These are phyloP conservation scores for Congeria kusceri DNA, from an alignment of 2,888 invertebrate species.

Conservation along the genomic window DNA sequence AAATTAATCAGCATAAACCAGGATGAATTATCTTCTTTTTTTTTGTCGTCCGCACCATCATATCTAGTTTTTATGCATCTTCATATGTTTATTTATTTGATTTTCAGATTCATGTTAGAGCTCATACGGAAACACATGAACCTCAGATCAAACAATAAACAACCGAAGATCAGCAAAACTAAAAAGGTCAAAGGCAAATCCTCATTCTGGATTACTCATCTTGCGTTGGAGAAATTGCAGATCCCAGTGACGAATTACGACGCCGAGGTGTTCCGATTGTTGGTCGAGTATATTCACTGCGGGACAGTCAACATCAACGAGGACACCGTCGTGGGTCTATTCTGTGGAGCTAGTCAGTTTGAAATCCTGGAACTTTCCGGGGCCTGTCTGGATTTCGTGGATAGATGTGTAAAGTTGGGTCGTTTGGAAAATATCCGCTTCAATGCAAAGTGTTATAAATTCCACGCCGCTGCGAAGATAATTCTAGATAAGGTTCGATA, in stretches of 20 bases:
- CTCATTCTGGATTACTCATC: background rate
- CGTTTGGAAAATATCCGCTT: slow-evolving; percentile 14
- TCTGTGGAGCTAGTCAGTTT: slow-evolving; percentile 45
- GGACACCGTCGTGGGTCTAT: slow-evolving; percentile 40
- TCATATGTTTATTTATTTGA: background rate
- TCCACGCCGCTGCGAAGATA: slow-evolving; percentile 25
- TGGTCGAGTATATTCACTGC: too few relatives aligned
- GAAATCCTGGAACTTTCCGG: slow-evolving; percentile 26
- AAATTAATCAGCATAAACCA: too few relatives aligned
- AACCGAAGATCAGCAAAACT: slow-evolving; percentile 10
- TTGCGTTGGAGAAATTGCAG: background rate
- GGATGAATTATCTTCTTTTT: too few relatives aligned
- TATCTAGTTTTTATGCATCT: too few relatives aligned
- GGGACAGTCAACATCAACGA: too few relatives aligned
- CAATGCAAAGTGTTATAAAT: slow-evolving; percentile 22
- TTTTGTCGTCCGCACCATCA: too few relatives aligned
- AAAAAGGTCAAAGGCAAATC: background rate
- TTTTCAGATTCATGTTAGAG: background rate
- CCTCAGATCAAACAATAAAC: background rate
- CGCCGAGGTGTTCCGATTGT: too few relatives aligned
- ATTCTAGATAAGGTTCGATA: slow-evolving; percentile 39
- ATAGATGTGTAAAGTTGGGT: slow-evolving; percentile 25
- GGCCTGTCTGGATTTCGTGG: slow-evolving; percentile 43
- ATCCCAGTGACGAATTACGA: too few relatives aligned
- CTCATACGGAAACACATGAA: too few relatives aligned